Percentiles rank a stretch among this genome's conserved stretches.
Conservation (phyloP, 2,113 vertebrate genomes). For the Callaeas wilsoni region DNA sequence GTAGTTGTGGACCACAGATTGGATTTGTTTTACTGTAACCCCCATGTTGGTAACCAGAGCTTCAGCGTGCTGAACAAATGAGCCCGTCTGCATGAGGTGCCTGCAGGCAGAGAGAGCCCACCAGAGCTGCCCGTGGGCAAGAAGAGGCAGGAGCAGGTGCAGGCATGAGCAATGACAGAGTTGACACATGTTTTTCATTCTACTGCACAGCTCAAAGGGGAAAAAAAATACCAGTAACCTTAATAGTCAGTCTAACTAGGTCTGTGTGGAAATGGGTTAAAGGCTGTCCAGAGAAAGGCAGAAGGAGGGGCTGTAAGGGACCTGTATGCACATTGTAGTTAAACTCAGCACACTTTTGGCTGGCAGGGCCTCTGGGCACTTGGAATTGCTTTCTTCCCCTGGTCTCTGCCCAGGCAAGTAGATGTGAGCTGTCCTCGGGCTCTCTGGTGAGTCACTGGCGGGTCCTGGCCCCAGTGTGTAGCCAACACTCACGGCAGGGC, state of each 20-base stretch:
- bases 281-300: neutral
- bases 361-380: neutral
- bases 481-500: neutral
- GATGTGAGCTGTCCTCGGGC: neutral
- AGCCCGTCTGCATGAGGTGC: neutral
- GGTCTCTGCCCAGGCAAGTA: neutral
- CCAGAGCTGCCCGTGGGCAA: fast-evolving
- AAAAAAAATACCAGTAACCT: neutral
- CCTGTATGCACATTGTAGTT: neutral
- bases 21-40: neutral
- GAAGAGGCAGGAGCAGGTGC: neutral
- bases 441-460: fast-evolving
- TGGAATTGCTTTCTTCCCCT: neutral
- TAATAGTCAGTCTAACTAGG: neutral
- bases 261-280: neutral
- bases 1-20: neutral
- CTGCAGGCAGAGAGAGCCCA: neutral
- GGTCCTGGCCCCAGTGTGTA: fast-evolving
- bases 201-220: neutral
- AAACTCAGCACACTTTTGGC: neutral
- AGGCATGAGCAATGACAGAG: fast-evolving
- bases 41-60: neutral
- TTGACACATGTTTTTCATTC: neutral
- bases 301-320: neutral
- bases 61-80: neutral